Percentiles rank a stretch among this genome's conserved stretches.
phyloP scores from a whole-genome alignment of 92 coral and sea anemone species.

The Siderastrea siderea region DNA sequence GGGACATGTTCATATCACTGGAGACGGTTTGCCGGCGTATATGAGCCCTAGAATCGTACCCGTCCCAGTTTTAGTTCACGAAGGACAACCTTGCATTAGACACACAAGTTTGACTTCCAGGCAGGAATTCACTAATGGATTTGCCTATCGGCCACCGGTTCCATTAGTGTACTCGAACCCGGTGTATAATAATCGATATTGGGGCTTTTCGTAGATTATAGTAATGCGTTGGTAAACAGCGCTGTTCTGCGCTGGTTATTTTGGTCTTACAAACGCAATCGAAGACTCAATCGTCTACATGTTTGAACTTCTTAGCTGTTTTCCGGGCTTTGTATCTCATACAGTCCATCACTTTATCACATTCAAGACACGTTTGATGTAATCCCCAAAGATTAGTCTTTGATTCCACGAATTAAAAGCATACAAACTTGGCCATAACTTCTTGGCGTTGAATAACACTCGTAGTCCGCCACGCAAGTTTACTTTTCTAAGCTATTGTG shows the following conservation, averaged over 20 bases:
- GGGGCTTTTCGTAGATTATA: conserved; percentile 52
- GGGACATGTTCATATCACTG: conserved; percentile 60
- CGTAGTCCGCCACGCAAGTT: neutral
- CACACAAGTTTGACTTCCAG: conserved; percentile 14
- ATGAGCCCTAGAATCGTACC: conserved; percentile 78
- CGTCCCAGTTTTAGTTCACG: conserved; percentile 82
- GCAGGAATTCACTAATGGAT: conserved; percentile 52
- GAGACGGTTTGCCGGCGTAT: conserved; percentile 62
- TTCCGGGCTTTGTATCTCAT: conserved; percentile 1
- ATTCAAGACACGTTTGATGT: conserved; percentile 7
- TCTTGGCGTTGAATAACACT: neutral
- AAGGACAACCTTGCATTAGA: conserved; percentile 78
- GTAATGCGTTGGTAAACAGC: conserved; percentile 44
- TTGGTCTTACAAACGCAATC: conserved; percentile 21
- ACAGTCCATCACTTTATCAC: neutral
- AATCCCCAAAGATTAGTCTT: conserved; percentile 21
- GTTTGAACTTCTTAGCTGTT: conserved; percentile 18
- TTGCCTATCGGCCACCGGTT: conserved; percentile 27
- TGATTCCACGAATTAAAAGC: conserved; percentile 2
- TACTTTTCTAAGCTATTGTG: conserved; percentile 20
- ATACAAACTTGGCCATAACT: neutral
- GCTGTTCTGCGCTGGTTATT: conserved; percentile 14
- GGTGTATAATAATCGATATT: conserved; percentile 36
- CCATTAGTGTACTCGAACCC: conserved; percentile 44
- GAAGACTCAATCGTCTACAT: conserved; percentile 14